phyloP scores from a whole-genome alignment of 2,888 invertebrate species.

The Meloe dianella region DNA sequence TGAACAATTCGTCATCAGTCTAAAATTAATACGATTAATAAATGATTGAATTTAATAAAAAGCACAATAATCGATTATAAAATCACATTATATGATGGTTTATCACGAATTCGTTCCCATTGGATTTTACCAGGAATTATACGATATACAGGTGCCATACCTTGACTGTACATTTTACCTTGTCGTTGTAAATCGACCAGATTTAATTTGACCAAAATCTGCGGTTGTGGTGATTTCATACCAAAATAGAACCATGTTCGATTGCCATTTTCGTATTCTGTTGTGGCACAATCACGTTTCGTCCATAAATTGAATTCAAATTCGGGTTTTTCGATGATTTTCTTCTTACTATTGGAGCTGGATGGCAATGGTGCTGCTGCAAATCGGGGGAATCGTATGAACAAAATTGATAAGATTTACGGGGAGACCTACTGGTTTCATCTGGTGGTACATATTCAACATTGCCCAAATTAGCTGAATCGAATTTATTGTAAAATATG shows the following conservation, averaged over 20 bases:
- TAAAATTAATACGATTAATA: no score
- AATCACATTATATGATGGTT: constrained; percentile 77
- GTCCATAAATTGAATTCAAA: constrained; percentile 92
- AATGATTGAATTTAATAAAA: no score
- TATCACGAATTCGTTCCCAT: constrained; percentile 85
- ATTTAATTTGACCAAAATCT: constrained; percentile 75
- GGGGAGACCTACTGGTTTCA: constrained; percentile 62
- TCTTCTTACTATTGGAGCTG: constrained; percentile 26
- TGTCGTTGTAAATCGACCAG: constrained; percentile 88
- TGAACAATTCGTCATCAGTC: constrained; percentile 76
- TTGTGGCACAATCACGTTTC: constrained; percentile 85
- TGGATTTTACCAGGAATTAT: constrained; percentile 77
- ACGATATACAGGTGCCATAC: constrained; percentile 84
- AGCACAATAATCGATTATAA: neutral
- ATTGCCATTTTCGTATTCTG: constrained; percentile 87
- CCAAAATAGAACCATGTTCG: constrained; percentile 95
- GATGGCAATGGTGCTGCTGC: constrained; percentile 32
- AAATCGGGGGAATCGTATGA: no score
- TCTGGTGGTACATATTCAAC: constrained; percentile 75
- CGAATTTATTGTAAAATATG: constrained; percentile 85
- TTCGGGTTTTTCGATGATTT: constrained; percentile 64
- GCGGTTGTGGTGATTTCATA: constrained; percentile 64
- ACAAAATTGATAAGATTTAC: constrained; percentile 9
- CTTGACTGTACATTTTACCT: constrained; percentile 89
- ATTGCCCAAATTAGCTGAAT: constrained; percentile 86